These are phyloP conservation scores for Morbakka virulenta DNA, from an alignment of 30 jellyfish, hydroid and myxozoan species.

Conservation along the genomic window DNA sequence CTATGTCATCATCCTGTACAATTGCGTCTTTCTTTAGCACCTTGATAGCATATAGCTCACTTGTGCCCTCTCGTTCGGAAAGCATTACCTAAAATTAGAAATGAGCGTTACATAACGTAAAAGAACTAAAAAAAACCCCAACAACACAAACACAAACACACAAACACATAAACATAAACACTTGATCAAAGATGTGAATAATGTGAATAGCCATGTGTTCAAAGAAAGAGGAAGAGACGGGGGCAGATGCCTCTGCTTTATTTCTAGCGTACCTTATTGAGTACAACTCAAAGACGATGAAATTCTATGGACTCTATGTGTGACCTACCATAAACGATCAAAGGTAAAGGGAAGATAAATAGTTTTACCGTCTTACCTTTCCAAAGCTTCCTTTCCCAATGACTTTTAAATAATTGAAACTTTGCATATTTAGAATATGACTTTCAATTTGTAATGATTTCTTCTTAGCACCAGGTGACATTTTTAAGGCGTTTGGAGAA, in stretches of 20 bases:
- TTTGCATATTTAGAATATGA: slow-evolving; percentile 33
- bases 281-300: too few species aligned
- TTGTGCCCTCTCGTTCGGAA: slow-evolving; percentile 95
- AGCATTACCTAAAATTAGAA: slow-evolving; percentile 70
- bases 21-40: slow-evolving; percentile 81
- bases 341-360: too few species aligned
- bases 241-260: too few species aligned
- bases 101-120: neutral
- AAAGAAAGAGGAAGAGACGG: too few species aligned
- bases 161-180: too few species aligned
- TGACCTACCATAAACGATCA: too few species aligned
- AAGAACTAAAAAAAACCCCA: neutral
- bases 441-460: slow-evolving; percentile 32
- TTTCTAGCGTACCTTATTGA: too few species aligned
- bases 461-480: slow-evolving; percentile 76
- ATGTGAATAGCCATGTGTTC: too few species aligned
- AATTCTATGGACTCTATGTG: too few species aligned
- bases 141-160: too few species aligned
- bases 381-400: slow-evolving; percentile 98
- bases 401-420: slow-evolving; percentile 76
- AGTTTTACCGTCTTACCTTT: slow-evolving; percentile 85
- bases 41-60: slow-evolving; percentile 89
- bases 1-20: slow-evolving; percentile 94
- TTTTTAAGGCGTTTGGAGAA: slow-evolving; percentile 33
- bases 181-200: too few species aligned